Evolutionary conservation across 2,888 invertebrate genomes (phyloP), one percentile per base, ranked within the genome.

Genomic region (Nycteola revayana): DNA sequence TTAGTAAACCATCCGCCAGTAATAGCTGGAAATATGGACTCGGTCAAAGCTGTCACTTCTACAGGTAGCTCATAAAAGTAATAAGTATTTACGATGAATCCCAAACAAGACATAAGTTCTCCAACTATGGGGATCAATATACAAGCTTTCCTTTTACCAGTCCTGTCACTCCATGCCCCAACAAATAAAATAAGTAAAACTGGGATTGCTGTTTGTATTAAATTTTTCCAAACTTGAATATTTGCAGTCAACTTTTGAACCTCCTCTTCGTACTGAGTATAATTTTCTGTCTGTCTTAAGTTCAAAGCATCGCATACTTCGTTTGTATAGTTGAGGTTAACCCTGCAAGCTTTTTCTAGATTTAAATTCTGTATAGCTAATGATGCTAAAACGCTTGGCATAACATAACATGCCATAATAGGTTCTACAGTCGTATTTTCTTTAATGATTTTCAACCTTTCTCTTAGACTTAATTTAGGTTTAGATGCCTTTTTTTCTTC

Each of bases 1-100:
- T 95, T 95, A 8, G 95, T 95, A 69, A 94, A 95, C 95, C 95
- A 95, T 2, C 95, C 95, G 6, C 95, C 94, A 1, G 95, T 94
- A 1, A 95, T 75, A 0, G 95, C 95, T 0, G 95, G 95, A 68
- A 95, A 95, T 36, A 95, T 83, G 0, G 94, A 92, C 68, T 95
- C 95, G 0, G 94, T 93, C 1, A 95, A 82, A 0, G 94, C 95
- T 26, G 93, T 91, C 1, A 91, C 93, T 80, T 95, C 95, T 89
- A 94, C 95, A 0, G 95, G 95, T 8, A 95, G 78, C 59, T 94
- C 92, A 66, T 94, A 90, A 67, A 95, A 95, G 78, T 90, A 94
- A 70, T 93, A 95, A 1, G 94, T 94, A 67, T 95, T 95, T 1
- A 94, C 66, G 49, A 95, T 93, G 20, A 95, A 90, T 0, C 95